A percentile compares a stretch with the other conserved stretches of the same genome.
Evolutionary conservation across 2,113 vertebrate genomes (phyloP).

Genomic region (Pterocles burchelli): DNA sequence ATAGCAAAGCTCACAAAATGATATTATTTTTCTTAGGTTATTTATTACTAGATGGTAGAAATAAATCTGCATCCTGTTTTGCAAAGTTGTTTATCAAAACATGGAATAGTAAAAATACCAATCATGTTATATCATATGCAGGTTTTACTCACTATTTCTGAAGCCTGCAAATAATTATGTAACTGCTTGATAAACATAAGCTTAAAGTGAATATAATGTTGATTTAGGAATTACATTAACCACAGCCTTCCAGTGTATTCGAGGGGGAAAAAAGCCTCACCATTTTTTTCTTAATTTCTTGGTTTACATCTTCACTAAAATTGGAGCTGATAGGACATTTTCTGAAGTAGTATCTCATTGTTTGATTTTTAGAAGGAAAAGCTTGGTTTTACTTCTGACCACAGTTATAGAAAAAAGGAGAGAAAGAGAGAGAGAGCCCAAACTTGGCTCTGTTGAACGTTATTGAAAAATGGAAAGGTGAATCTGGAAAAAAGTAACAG

Average conservation of each 20-base stretch:
- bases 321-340: background rate
- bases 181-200: background rate
- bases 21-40: background rate
- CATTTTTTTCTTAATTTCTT: background rate
- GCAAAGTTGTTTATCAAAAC: background rate
- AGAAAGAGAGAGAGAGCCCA: background rate
- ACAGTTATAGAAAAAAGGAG: background rate
- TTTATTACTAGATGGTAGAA: background rate
- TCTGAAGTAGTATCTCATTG: background rate
- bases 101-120: background rate
- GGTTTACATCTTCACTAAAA: background rate
- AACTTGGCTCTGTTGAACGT: rapidly evolving
- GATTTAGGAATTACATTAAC: background rate
- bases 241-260: background rate
- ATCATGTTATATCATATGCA: background rate
- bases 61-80: background rate
- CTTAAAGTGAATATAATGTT: background rate
- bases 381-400: background rate
- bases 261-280: background rate
- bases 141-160: background rate
- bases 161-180: background rate
- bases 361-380: background rate
- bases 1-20: background rate
- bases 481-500: background rate
- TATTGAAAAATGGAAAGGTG: background rate